Conservation (phyloP, 2,113 vertebrate species). For the Anolis sagrei region DNA sequence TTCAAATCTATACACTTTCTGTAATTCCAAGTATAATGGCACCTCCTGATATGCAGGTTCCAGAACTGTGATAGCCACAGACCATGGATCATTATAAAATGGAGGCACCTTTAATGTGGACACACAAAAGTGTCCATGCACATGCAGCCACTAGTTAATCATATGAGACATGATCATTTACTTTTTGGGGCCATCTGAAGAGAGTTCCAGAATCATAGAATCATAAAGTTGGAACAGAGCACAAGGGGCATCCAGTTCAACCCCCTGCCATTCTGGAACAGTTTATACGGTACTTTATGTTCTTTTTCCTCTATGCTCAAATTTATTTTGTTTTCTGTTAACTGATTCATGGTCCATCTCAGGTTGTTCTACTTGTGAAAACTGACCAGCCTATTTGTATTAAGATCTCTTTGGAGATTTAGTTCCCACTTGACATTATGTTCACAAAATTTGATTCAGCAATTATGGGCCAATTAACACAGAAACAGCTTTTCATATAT, state of each 20-base stretch:
- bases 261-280: too few species aligned
- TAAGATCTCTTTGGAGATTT: slow-evolving; percentile 28
- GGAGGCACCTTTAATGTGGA: too few species aligned
- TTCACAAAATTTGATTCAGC: slow-evolving; percentile 6
- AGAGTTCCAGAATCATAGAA: too few species aligned
- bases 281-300: not conserved
- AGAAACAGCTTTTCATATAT: not conserved
- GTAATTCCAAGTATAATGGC: not conserved
- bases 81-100: too few species aligned
- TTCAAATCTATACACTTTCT: not conserved
- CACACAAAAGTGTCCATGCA: too few species aligned
- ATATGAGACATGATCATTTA: too few species aligned
- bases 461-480: not conserved
- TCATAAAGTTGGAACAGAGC: too few species aligned
- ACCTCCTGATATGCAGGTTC: not conserved
- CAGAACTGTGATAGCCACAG: too few species aligned
- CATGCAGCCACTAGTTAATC: too few species aligned
- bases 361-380: not conserved
- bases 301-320: not conserved
- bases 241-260: too few species aligned
- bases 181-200: too few species aligned
- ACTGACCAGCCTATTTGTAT: not conserved
- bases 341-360: not conserved
- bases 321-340: not conserved
- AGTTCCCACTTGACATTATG: not conserved